Percentiles rank a stretch among this genome's conserved stretches.
Evolutionary conservation across 2,888 invertebrate species (phyloP).

Genomic region (Drosophila cognata): DNA sequence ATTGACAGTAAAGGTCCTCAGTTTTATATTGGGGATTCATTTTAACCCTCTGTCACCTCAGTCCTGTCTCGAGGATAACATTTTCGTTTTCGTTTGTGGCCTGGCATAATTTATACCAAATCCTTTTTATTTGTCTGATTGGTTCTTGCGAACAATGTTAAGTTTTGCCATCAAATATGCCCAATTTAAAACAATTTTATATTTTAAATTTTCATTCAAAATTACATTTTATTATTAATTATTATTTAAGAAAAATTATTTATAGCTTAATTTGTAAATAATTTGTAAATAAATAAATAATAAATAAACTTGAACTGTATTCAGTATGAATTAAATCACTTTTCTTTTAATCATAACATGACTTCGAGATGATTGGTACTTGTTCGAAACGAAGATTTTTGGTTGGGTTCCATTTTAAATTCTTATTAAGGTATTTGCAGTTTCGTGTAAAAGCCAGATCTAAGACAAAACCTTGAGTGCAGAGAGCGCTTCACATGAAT

Average conservation of each 20-base stretch:
- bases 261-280: not conserved
- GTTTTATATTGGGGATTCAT: not conserved
- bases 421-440: not conserved
- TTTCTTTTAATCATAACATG: not conserved
- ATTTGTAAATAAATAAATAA: no score
- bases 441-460: slow-evolving; percentile 28
- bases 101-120: rapidly evolving
- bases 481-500: slow-evolving; percentile 23
- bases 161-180: not conserved
- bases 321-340: not conserved
- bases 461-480: slow-evolving; percentile 13
- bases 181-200: not conserved
- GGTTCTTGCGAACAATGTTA: not conserved
- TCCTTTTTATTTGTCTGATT: not conserved
- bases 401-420: not conserved
- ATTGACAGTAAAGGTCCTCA: not conserved
- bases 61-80: not conserved
- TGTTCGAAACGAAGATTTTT: not conserved
- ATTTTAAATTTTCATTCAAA: not conserved
- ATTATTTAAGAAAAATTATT: not conserved
- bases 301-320: not conserved
- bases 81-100: not conserved
- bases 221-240: not conserved
- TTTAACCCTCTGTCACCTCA: not conserved
- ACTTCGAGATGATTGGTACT: not conserved